Evolutionary conservation across 2,113 vertebrate species (phyloP), one percentile per base, ranked within the genome.

Genomic region (Ictidomys tridecemlineatus): DNA sequence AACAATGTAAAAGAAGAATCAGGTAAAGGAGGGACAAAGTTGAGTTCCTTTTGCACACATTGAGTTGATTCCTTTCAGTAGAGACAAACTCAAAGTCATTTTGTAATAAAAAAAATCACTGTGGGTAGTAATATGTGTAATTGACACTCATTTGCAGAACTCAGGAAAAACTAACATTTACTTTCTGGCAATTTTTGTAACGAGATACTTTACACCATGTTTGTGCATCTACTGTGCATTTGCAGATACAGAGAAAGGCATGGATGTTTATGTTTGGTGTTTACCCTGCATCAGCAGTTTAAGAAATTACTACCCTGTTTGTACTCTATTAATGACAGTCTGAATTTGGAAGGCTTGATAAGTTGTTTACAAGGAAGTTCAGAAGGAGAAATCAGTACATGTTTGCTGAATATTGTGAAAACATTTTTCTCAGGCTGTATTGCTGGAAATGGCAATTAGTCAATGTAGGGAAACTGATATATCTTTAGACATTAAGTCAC

Each of bases 271-370:
- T 79, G 72, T 95, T 97, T 95, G 26, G 34, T 97, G 67, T 97
- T 98, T 97, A 98, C 28, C 56, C 82, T 96, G 51, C 85, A 96
- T 95, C 61, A 80, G 93, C 92, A 97, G 95, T 94, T 98, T 88
- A 96, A 98, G 96, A 96, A 96, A 97, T 95, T 85, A 96, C 93
- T 96, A 95, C 34, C 39, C 96, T 98, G 93, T 85, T 85, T 96
- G 45, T 86, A 85, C 72, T 87, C 72, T 97, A 97, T 98, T 98
- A 97, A 97, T 97, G 98, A 95, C 95, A 98, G 87, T 87, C 96
- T 97, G 98, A 95, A 98, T 97, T 97, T 95, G 76, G 95, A 98
- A 97, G 77, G n/a, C 96, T 97, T 98, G 96, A 97, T 98, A 98
- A 97, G 96, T 90, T 98, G 97, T 98, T 98, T 98, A 98, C 97